phyloP scores from a whole-genome alignment of 2,888 invertebrate species.

The Acanthoscelides obtectus region DNA sequence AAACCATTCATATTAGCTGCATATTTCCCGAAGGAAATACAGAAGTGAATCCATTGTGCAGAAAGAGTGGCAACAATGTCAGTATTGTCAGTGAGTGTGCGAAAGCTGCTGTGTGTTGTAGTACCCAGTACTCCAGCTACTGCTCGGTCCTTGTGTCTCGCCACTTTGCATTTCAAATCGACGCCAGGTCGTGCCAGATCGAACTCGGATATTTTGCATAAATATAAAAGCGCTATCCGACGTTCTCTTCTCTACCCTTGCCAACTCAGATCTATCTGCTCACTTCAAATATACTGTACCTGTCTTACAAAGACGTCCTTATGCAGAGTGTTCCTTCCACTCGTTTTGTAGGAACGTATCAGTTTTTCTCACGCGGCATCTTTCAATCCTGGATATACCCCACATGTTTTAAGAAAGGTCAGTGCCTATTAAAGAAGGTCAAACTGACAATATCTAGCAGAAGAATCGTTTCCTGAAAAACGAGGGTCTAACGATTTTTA shows the following conservation, averaged over 20 bases:
- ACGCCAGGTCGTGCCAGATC: conserved; percentile 44
- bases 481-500: too few species aligned
- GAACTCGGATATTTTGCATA: conserved; percentile 43
- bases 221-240: conserved; percentile 42
- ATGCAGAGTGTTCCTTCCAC: background rate
- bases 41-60: background rate
- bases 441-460: too few species aligned
- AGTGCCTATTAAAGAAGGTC: too few species aligned
- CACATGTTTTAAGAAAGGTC: too few species aligned
- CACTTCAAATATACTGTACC: conserved; percentile 18
- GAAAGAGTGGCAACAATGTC: background rate
- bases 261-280: conserved; percentile 33
- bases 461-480: too few species aligned
- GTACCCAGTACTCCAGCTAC: conserved; percentile 9
- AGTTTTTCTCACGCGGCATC: background rate
- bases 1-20: too few species aligned
- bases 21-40: too few species aligned
- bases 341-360: background rate
- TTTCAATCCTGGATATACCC: background rate
- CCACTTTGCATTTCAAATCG: conserved; percentile 45
- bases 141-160: conserved; percentile 23
- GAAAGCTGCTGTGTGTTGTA: conserved; percentile 7
- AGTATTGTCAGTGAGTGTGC: background rate
- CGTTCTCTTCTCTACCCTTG: conserved; percentile 33
- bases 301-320: conserved; percentile 12